Percentiles rank a stretch among this genome's conserved stretches.
These are phyloP conservation scores for Bos indicus DNA, from an alignment of 2,113 vertebrate genomes.

Conservation along the genomic window DNA sequence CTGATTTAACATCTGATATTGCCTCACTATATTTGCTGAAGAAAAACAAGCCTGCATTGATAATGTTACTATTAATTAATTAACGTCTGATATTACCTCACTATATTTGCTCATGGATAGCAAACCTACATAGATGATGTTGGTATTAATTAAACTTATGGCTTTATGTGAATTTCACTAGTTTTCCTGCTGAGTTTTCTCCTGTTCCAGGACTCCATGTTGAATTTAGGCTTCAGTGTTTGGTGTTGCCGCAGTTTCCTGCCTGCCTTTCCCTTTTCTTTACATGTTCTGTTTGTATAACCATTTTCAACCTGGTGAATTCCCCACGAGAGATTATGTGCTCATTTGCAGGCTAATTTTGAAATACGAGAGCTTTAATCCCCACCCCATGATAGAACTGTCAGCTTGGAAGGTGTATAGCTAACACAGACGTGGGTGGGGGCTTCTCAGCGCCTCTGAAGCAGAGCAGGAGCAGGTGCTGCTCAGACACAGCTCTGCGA, in stretches of 20 bases:
- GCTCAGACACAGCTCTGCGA: neutral
- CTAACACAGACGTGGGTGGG: fast-evolving
- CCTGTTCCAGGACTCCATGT: neutral
- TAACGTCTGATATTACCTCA: neutral
- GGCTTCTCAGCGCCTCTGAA: neutral
- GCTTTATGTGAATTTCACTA: neutral
- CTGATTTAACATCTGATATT: neutral
- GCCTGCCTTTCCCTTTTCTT: neutral
- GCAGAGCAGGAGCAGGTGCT: neutral
- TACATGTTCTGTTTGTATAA: neutral
- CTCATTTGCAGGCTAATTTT: neutral
- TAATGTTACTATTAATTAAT: neutral
- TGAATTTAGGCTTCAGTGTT: neutral
- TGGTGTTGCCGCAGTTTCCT: neutral
- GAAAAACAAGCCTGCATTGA: neutral
- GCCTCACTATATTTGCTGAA: neutral
- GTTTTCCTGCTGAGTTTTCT: neutral
- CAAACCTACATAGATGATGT: neutral
- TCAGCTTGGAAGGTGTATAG: no score
- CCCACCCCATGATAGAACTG: fast-evolving
- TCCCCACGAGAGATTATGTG: neutral
- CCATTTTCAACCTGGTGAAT: neutral
- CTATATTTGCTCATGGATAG: neutral
- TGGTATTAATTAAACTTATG: neutral
- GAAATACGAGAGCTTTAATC: neutral